Evolutionary conservation across 2,888 invertebrate species (phyloP), one percentile per base, ranked within the genome.

Genomic region (Troides helena): DNA sequence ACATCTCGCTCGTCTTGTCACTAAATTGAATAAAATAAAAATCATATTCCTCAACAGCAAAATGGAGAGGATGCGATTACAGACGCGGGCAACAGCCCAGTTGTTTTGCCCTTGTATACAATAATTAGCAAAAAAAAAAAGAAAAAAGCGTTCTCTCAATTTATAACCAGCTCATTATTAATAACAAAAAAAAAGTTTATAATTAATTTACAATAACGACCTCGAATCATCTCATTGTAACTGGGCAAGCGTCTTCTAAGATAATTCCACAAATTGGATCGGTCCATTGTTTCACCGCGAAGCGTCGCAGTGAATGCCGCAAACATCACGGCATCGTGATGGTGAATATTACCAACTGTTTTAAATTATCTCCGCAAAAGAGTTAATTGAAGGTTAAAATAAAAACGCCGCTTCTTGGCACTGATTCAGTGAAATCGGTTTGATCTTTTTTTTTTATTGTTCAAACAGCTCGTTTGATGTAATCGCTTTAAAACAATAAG

Each of bases 311-410:
- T 43, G n/a, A 70, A 53, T 70, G 59, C 53, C 53, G 59, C 53
- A 25, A 39, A 39, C 23, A 63, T 63, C 59, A 70, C 59, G 67
- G 59, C 36, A 62, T 57, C 56, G 2, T 36, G 57, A 62, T 58
- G 12, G 66, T 70, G 63, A 70, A 66, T 67, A 70, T 59, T 59
- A 21, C 50, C 65, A 66, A 62, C 18, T 39, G 7, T 63, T 70
- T 58, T 7, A 18, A 69, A 69, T 69, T 66, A 60, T 60, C 62
- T n/a, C 46, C 58, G 66, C 46, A 36, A 63, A 21, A 60, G 23
- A 62, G 50, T 58, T 69, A 67, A 63, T 59, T 63, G 62, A 70
- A 70, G 70, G 70, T 43, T 67, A 18, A 58, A 46, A 57, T 62
- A 62, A 62, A 21, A 23, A 30, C 30, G 8, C 46, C 2, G n/a